Evolutionary conservation across 2,113 vertebrate genomes (phyloP).

Genomic region (Scalopus aquaticus): DNA sequence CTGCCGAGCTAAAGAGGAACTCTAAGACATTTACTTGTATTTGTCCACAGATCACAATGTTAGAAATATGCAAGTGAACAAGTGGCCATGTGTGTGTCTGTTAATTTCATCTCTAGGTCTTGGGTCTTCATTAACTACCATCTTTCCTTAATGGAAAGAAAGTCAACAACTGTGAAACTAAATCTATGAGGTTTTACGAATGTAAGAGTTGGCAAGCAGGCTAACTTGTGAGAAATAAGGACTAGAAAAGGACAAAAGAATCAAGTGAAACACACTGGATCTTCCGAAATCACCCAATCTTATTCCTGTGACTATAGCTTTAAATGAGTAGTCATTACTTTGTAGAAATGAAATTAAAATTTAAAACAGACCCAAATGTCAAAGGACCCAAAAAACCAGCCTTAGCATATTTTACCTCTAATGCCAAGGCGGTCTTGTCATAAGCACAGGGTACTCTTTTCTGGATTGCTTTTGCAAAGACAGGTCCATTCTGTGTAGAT

Average conservation of each 20-base stretch:
- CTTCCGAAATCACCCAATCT: neutral
- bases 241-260: neutral
- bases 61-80: neutral
- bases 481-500: constrained; percentile 96
- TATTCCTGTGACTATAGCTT: neutral
- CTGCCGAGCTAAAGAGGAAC: neutral
- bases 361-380: constrained; percentile 2
- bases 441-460: constrained; percentile 99
- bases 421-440: constrained; percentile 97
- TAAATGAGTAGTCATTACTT: neutral
- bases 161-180: neutral
- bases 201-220: neutral
- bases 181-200: neutral
- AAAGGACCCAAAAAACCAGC: neutral
- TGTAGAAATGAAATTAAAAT: neutral
- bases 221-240: neutral
- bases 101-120: neutral
- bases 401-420: constrained; percentile 90
- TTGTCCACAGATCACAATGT: neutral
- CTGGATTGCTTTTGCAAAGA: constrained; percentile 98
- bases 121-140: neutral
- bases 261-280: neutral
- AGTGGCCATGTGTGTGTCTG: neutral
- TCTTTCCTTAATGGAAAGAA: constrained; percentile 36
- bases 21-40: neutral